Percentiles rank a stretch among this genome's conserved stretches.
These are phyloP conservation scores for Oreochromis aureus DNA, from an alignment of 2,113 vertebrate species.

Conservation along the genomic window DNA sequence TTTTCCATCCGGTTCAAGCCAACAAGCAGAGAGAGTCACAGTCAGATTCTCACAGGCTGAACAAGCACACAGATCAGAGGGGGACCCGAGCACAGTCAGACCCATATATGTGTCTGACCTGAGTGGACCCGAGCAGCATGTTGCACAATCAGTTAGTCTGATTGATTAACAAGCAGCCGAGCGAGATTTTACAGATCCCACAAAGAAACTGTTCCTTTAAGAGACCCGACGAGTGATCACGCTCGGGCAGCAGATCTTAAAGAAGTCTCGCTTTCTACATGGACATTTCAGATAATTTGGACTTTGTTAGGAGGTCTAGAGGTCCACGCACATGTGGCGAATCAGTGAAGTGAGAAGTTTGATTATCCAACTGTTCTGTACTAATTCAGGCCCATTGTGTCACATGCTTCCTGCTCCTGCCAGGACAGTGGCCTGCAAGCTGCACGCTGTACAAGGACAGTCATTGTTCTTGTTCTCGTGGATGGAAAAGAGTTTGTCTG, in stretches of 20 bases:
- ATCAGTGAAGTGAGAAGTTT: neutral
- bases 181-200: neutral
- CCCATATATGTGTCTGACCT: neutral
- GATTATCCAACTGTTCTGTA: neutral
- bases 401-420: constrained; percentile 8
- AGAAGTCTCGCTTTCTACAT: neutral
- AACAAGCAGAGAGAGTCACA: neutral
- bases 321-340: neutral
- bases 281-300: neutral
- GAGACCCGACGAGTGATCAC: neutral
- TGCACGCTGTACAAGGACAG: neutral
- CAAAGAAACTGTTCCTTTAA: neutral
- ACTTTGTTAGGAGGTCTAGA: neutral
- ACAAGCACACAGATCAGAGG: neutral
- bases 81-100: neutral
- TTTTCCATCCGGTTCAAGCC: constrained; percentile 22
- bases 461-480: constrained; percentile 24
- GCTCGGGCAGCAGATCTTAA: neutral
- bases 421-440: neutral
- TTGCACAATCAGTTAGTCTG: neutral
- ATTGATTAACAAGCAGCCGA: neutral
- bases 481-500: neutral
- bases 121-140: neutral
- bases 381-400: constrained; percentile 22
- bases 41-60: neutral